Evolutionary conservation across 2,797 vertebrate species (phyloP), one percentile per base, ranked within the genome.

Genomic region (Eospalax fontanierii): DNA sequence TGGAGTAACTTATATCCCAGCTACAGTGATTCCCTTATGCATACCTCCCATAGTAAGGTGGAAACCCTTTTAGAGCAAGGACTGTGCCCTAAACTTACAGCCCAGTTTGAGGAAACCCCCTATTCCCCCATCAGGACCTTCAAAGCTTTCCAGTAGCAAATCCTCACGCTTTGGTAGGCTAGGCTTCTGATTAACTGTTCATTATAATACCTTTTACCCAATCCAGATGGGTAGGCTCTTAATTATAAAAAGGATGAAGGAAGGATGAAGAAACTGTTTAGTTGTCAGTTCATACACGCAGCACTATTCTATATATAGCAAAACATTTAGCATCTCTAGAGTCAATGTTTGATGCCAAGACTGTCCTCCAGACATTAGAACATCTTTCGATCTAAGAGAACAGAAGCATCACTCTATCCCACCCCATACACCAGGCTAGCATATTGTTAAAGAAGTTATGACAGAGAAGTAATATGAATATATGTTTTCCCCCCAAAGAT

Each of bases 11-110:
- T 21, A 4, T 33, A 15, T 81, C 54, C 11, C 11, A 1, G 19
- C 21, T 22, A 18, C 40, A 8, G 1, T 14, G n/a, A 40, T 30
- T 63, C 28, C 35, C 46, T 6, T 24, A 16, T 1, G 1, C 0
- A 28, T 30, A 28, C 43, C 63, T 91, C 54, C 1, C 1, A 4
- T 1, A 50, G 43, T 43, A 82, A 30, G 57, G 14, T 6, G 24
- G 82, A 85, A 65, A 57, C 6, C 33, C 33, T 33, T 43, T 54
- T 18, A 28, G 66, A 43, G 18, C 35, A 74, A 38, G 70, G 68
- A 4, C 46, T 82, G 6, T 2, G 30, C 10, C 33, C 14, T 8
- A 21, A 22, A 14, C 38, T 61, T 24, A 28, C 66, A 83, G 83
- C 18, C 74, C 10, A 18, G 21, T 10, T 9, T 0, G 4, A 57